Conservation (phyloP, 2,113 vertebrate species). For the Xiphophorus couchianus region DNA sequence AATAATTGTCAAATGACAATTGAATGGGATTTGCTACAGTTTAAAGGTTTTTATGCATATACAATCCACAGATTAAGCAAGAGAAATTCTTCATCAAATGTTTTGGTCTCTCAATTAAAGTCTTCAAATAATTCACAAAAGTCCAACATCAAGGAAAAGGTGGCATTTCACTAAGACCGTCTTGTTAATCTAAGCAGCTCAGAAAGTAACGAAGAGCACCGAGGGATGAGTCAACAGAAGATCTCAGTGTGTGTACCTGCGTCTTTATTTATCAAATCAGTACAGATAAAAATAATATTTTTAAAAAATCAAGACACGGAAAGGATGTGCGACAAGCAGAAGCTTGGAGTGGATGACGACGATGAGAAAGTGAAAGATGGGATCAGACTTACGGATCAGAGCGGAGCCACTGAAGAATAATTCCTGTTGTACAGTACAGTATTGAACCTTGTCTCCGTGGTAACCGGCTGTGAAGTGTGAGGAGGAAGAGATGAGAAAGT, state of each 20-base stretch:
- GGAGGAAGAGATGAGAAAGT: neutral
- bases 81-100: slow-evolving; percentile 19
- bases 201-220: slow-evolving; percentile 38
- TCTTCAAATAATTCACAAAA: slow-evolving; percentile 33
- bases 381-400: slow-evolving; percentile 90
- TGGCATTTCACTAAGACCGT: slow-evolving; percentile 31
- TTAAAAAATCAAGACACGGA: slow-evolving; percentile 1
- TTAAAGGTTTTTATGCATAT: neutral
- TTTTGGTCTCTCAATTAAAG: slow-evolving; percentile 22
- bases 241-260: slow-evolving; percentile 24
- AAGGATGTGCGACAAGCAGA: neutral
- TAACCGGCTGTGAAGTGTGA: slow-evolving; percentile 84
- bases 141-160: slow-evolving; percentile 27
- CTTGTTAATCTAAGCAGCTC: slow-evolving; percentile 27
- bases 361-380: slow-evolving; percentile 10
- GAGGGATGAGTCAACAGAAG: slow-evolving; percentile 56
- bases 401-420: slow-evolving; percentile 98
- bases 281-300: slow-evolving; percentile 24
- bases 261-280: slow-evolving; percentile 40
- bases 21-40: too few relatives aligned
- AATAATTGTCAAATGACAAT: too few relatives aligned
- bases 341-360: slow-evolving; percentile 18
- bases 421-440: slow-evolving; percentile 97
- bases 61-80: slow-evolving; percentile 7
- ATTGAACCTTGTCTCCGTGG: slow-evolving; percentile 96